Percentiles rank a stretch among this genome's conserved stretches.
Conservation (phyloP, 2,797 vertebrate species). For the Pipistrellus pipistrellus region DNA sequence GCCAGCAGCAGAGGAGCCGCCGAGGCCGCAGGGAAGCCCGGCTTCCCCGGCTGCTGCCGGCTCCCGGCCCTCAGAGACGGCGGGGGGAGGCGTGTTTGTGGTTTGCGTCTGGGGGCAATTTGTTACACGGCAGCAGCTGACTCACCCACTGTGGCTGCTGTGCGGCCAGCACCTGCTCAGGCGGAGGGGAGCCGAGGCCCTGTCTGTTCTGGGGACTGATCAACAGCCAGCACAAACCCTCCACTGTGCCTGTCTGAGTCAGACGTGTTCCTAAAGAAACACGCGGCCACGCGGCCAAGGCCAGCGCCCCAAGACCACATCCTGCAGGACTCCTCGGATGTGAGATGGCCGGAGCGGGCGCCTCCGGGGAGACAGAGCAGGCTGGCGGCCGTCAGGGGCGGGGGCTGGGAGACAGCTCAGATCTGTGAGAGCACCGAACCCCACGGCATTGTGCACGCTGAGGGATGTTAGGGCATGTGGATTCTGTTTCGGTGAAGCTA, state of each 20-base stretch:
- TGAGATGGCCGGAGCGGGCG: background rate
- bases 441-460: background rate
- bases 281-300: background rate
- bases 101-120: background rate
- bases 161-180: background rate
- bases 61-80: background rate
- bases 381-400: background rate
- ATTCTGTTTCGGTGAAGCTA: background rate
- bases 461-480: background rate
- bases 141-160: too few species aligned
- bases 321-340: background rate
- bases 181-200: background rate
- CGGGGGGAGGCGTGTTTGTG: too few species aligned
- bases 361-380: background rate
- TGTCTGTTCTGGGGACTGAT: background rate
- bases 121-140: background rate
- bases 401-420: too few species aligned
- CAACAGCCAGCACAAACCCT: background rate
- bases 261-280: background rate
- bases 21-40: background rate
- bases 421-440: background rate
- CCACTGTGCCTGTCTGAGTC: background rate
- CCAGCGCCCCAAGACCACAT: background rate
- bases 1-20: background rate
- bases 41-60: background rate